Conservation (phyloP, 2,113 vertebrate species). For the Oophaga pumilio region DNA sequence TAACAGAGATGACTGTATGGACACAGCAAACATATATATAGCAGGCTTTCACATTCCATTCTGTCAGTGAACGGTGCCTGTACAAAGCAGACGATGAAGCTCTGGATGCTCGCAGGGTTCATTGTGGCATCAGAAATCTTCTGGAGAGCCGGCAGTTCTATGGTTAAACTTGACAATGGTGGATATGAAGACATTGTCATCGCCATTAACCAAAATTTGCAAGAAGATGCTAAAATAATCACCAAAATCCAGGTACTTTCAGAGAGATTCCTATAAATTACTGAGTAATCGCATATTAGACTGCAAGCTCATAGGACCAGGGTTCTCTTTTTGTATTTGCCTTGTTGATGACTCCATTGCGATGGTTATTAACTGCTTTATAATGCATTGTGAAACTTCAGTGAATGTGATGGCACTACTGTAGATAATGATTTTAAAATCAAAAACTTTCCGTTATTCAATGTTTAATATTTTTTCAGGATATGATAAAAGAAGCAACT, state of each 20-base stretch:
- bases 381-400: no score
- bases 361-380: no score
- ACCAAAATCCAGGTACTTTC: slow-evolving; percentile 62
- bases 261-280: no score
- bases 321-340: no score
- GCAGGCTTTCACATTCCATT: no score
- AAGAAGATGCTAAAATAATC: slow-evolving; percentile 62
- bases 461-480: background rate
- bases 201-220: slow-evolving; percentile 62
- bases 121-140: background rate
- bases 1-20: no score
- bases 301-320: no score
- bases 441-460: background rate
- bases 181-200: slow-evolving; percentile 66
- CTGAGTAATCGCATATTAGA: no score
- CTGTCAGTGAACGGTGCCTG: background rate
- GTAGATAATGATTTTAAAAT: background rate
- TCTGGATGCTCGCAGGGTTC: background rate
- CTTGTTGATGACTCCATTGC: no score
- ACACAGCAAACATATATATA: no score
- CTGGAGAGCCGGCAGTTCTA: background rate
- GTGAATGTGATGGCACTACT: no score
- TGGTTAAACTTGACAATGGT: slow-evolving; percentile 57
- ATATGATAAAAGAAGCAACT: background rate
- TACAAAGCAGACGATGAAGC: background rate